These are phyloP conservation scores for Drosophila nebulosa DNA, from an alignment of 1,140 invertebrate genomes.

Conservation along the genomic window DNA sequence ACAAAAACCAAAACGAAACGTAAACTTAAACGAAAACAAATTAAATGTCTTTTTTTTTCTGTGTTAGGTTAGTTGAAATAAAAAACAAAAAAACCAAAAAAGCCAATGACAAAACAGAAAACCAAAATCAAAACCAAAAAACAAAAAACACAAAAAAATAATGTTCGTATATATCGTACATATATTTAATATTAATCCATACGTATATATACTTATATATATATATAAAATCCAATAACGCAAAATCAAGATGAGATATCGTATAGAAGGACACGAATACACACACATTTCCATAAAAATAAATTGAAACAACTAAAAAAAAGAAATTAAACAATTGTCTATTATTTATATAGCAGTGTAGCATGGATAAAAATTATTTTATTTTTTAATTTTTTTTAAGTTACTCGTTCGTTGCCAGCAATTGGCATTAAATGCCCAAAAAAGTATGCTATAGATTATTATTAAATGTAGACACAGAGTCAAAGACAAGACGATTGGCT, in stretches of 20 bases:
- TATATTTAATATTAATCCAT: not conserved
- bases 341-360: not conserved
- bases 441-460: not conserved
- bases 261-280: constrained; percentile 31
- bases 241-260: constrained; percentile 24
- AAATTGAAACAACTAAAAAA: constrained; percentile 27
- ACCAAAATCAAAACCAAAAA: constrained; percentile 19
- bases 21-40: constrained; percentile 5
- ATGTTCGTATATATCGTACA: constrained; percentile 23
- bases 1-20: constrained; percentile 19
- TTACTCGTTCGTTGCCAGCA: too few species aligned
- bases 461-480: too few species aligned
- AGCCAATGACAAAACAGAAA: constrained; percentile 3
- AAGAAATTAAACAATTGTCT: not conserved
- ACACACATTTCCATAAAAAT: constrained; percentile 53
- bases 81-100: not conserved
- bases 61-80: constrained; percentile 33
- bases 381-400: too few species aligned
- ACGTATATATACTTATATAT: constrained; percentile 34
- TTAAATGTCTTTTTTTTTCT: constrained; percentile 21
- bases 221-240: constrained; percentile 21
- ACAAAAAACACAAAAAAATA: constrained; percentile 15
- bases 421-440: not conserved
- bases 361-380: not conserved
- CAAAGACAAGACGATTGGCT: too few species aligned